Percentiles rank a stretch among this genome's conserved stretches.
Conservation (phyloP, 1,140 invertebrate species). For the Rhopalosiphum padi region DNA sequence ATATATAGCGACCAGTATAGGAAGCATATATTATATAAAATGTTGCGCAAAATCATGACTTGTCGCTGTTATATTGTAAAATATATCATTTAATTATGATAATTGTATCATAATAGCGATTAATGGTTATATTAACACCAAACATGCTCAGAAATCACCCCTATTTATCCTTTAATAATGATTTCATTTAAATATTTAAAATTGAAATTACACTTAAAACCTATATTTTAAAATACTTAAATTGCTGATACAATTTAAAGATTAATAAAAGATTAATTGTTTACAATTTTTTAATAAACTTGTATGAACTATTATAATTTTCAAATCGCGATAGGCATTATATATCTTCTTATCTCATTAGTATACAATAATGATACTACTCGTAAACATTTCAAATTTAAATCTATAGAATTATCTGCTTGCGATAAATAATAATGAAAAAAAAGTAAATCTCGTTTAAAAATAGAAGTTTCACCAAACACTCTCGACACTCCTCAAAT, state of each 20-base stretch:
- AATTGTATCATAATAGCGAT: too few species aligned
- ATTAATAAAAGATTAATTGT: too few species aligned
- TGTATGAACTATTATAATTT: neutral
- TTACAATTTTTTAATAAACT: neutral
- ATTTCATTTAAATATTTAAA: too few species aligned
- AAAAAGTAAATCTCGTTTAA: neutral
- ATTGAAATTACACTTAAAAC: too few species aligned
- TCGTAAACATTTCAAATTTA: neutral
- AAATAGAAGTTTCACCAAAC: neutral
- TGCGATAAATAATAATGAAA: neutral
- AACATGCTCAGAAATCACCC: too few species aligned
- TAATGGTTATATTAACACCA: too few species aligned
- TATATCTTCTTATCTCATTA: neutral
- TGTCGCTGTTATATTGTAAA: neutral
- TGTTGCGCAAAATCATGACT: neutral
- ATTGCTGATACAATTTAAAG: too few species aligned
- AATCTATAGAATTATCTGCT: neutral
- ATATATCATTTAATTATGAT: too few species aligned
- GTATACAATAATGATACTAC: neutral
- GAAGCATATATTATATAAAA: neutral
- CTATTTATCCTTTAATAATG: too few species aligned
- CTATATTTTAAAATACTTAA: too few species aligned
- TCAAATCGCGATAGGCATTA: neutral
- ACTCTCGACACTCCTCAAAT: neutral
- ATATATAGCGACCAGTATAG: neutral